These are phyloP conservation scores for Sakesphorus luctuosus DNA, from an alignment of 2,113 vertebrate genomes.

Conservation along the genomic window DNA sequence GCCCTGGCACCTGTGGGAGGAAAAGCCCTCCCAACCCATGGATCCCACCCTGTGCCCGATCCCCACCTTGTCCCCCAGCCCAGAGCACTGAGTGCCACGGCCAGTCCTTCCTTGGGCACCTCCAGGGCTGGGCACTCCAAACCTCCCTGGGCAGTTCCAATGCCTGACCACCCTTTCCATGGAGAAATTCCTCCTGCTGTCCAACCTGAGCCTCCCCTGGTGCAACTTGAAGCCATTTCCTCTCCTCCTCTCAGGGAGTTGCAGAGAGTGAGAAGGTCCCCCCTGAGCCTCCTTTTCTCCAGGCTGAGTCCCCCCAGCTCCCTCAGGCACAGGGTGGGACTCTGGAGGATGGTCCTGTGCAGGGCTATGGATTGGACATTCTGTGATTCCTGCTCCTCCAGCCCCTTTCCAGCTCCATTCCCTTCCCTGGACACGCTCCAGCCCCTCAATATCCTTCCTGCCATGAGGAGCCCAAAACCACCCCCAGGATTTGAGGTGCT, in stretches of 20 bases:
- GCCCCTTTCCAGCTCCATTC: background rate
- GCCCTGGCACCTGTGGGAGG: accelerated
- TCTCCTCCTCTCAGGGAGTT: background rate
- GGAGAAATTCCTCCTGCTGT: background rate
- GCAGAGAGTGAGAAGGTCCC: no score
- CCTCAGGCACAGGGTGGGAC: no score
- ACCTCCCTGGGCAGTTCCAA: background rate
- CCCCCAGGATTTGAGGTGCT: background rate
- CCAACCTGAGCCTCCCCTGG: background rate
- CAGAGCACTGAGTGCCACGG: no score
- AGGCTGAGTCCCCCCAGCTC: background rate
- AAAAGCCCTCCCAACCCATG: no score
- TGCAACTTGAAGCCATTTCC: background rate
- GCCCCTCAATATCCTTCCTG: background rate
- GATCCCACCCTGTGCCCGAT: no score
- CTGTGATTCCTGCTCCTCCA: background rate
- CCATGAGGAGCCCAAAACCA: background rate
- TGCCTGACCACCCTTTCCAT: background rate
- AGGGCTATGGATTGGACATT: no score
- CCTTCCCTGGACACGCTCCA: background rate
- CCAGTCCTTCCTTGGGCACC: no score
- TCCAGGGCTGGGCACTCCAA: background rate
- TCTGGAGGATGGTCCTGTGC: no score
- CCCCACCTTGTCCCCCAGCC: no score
- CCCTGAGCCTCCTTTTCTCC: background rate